Evolutionary conservation across 2,797 vertebrate genomes (phyloP).

Genomic region (Hirundo rustica): DNA sequence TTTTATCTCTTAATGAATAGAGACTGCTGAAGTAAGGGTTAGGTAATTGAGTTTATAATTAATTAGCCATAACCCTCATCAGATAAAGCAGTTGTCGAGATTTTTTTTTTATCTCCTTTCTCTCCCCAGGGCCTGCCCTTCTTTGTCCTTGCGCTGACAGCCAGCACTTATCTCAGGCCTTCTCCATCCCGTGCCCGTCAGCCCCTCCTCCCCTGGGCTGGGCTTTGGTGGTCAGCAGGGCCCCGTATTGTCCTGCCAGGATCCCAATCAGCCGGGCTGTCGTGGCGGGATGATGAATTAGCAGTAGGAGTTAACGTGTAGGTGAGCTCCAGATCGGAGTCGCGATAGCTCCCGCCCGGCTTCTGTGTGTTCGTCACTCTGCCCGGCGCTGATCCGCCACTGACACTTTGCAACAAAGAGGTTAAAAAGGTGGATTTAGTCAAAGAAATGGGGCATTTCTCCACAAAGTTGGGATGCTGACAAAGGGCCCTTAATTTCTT

Average conservation of each 20-base stretch:
- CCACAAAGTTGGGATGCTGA: slow-evolving; percentile 63
- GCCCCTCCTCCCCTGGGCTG: slow-evolving; percentile 67
- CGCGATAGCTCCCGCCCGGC: slow-evolving; percentile 74
- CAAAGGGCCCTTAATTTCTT: slow-evolving; percentile 73
- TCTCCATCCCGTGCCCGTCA: slow-evolving; percentile 51
- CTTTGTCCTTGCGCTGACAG: slow-evolving; percentile 87
- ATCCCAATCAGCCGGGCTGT: slow-evolving; percentile 75
- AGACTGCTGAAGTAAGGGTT: slow-evolving; percentile 94
- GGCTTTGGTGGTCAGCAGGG: slow-evolving; percentile 69
- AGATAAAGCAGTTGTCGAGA: slow-evolving; percentile 87
- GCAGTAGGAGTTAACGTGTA: slow-evolving; percentile 75
- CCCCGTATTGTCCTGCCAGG: slow-evolving; percentile 68
- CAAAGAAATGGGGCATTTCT: slow-evolving; percentile 21
- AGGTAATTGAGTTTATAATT: slow-evolving; percentile 99
- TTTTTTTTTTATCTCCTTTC: slow-evolving; percentile 76
- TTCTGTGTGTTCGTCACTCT: slow-evolving; percentile 57
- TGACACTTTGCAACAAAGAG: slow-evolving; percentile 80
- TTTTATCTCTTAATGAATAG: slow-evolving; percentile 91
- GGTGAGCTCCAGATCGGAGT: slow-evolving; percentile 80
- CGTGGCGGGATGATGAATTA: slow-evolving; percentile 89
- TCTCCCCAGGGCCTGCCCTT: slow-evolving; percentile 88
- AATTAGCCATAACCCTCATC: slow-evolving; percentile 95
- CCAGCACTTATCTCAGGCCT: slow-evolving; percentile 81
- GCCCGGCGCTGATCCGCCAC: slow-evolving; percentile 18
- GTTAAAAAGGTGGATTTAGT: slow-evolving; percentile 68